Conservation (phyloP, 2,113 vertebrate genomes). For the Centropristis striata region DNA sequence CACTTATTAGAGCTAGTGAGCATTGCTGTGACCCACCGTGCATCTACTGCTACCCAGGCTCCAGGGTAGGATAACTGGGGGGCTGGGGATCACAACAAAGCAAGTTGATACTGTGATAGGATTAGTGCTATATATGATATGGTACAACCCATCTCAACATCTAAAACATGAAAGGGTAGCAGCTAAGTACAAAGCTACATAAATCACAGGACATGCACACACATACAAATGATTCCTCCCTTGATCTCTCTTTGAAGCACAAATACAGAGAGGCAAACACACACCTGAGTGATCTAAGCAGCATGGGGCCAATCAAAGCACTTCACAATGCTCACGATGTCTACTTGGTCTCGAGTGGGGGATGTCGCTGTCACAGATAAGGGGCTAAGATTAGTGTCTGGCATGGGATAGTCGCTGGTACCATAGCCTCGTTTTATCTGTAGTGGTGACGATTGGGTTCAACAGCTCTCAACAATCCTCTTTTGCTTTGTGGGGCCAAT, state of each 20-base stretch:
- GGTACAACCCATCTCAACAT: conserved; percentile 26
- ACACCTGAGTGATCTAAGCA: conserved; percentile 45
- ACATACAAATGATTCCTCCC: conserved; percentile 43
- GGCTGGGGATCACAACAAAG: conserved; percentile 49
- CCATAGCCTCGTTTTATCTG: conserved; percentile 62
- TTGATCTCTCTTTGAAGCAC: conserved; percentile 46
- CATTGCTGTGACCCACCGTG: conserved; percentile 50
- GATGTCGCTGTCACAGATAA: conserved; percentile 62
- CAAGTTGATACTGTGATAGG: conserved; percentile 28
- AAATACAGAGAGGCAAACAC: conserved; percentile 46
- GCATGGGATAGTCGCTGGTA: conserved; percentile 34
- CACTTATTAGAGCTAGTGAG: conserved; percentile 69
- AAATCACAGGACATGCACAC: conserved; percentile 23
- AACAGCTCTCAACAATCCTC: conserved; percentile 52
- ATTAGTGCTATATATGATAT: conserved; percentile 32
- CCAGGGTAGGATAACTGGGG: conserved; percentile 5
- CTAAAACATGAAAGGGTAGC: conserved; percentile 33
- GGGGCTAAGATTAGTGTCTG: conserved; percentile 58
- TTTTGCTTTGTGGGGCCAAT: conserved; percentile 26
- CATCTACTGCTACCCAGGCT: conserved; percentile 39
- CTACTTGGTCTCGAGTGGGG: conserved; percentile 26
- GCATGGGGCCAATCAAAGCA: conserved; percentile 26
- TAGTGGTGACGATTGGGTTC: conserved; percentile 53
- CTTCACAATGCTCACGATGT: conserved; percentile 34
- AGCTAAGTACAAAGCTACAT: conserved; percentile 30